Evolutionary conservation across 2,888 invertebrate species (phyloP).

Genomic region (Acleris laterana): DNA sequence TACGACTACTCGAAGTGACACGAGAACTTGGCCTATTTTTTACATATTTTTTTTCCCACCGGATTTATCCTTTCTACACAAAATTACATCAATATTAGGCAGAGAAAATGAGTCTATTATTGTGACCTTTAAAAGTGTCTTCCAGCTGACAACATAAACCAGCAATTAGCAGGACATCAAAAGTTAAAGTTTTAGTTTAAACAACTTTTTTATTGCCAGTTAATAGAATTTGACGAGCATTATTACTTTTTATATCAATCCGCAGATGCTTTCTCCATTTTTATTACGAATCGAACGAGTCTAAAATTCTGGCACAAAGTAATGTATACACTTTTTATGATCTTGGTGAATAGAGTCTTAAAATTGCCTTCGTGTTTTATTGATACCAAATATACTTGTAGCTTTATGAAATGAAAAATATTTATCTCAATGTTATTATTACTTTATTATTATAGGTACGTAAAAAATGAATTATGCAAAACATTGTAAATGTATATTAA

Average conservation of each 20-base stretch:
- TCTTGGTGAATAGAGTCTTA: slow-evolving; percentile 29
- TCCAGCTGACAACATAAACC: background rate
- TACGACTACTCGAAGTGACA: too few species aligned
- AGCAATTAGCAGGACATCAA: background rate
- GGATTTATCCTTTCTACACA: too few species aligned
- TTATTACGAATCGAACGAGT: slow-evolving; percentile 42
- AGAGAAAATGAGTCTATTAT: too few species aligned
- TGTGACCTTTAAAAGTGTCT: too few species aligned
- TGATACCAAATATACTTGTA: slow-evolving; percentile 17
- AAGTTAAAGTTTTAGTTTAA: background rate
- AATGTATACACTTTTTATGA: slow-evolving; percentile 45
- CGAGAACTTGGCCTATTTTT: too few species aligned
- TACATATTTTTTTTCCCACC: too few species aligned
- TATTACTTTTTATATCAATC: slow-evolving; percentile 40
- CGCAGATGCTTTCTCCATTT: slow-evolving; percentile 43
- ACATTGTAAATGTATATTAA: too few species aligned
- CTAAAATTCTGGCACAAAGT: slow-evolving; percentile 43
- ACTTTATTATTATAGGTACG: too few species aligned
- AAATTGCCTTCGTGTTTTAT: slow-evolving; percentile 41
- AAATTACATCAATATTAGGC: too few species aligned
- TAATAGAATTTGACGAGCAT: slow-evolving; percentile 40
- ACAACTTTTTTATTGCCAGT: slow-evolving; percentile 10
- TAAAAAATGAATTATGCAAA: too few species aligned
- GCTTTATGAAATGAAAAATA: slow-evolving; percentile 23
- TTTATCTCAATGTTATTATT: slow-evolving; percentile 26